A percentile compares a stretch with the other conserved stretches of the same genome.
Conservation (phyloP, 2,113 vertebrate species). For the Nanorana parkeri region DNA sequence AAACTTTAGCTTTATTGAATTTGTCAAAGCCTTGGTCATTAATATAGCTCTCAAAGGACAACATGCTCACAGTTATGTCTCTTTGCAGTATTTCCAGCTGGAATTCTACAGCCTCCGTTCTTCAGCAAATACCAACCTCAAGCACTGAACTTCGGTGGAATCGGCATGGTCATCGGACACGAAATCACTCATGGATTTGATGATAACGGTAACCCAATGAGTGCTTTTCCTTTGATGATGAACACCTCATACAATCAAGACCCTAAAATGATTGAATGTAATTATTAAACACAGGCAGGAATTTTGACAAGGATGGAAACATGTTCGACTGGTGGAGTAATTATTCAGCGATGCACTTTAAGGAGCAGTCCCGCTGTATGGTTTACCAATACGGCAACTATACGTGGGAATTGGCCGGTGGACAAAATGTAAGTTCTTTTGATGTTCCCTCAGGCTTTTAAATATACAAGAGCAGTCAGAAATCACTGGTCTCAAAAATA, state of each 20-base stretch:
- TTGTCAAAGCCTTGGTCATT: no score
- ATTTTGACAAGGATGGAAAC: conserved; percentile 94
- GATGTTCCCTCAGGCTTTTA: background rate
- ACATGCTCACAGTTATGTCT: background rate
- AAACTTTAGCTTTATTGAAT: no score
- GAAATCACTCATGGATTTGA: conserved; percentile 97
- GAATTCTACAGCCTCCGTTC: conserved; percentile 96
- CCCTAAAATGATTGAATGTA: background rate
- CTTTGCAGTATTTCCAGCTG: conserved; percentile 90
- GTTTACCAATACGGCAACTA: conserved; percentile 90
- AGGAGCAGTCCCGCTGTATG: conserved; percentile 91
- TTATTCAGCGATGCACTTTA: conserved; percentile 89
- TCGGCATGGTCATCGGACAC: conserved; percentile 96
- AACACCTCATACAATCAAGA: background rate
- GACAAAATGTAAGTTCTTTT: conserved; percentile 79
- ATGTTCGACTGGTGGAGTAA: conserved; percentile 98
- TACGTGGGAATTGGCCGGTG: conserved; percentile 89
- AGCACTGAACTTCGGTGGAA: conserved; percentile 93
- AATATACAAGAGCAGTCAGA: no score
- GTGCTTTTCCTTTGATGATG: background rate
- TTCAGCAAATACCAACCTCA: conserved; percentile 95
- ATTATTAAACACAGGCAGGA: conserved; percentile 82
- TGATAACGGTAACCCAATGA: conserved; percentile 84
- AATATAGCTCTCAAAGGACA: no score
- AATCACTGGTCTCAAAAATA: no score